Conservation (phyloP, 2,113 vertebrate genomes). For the Copsychus sechellarum region DNA sequence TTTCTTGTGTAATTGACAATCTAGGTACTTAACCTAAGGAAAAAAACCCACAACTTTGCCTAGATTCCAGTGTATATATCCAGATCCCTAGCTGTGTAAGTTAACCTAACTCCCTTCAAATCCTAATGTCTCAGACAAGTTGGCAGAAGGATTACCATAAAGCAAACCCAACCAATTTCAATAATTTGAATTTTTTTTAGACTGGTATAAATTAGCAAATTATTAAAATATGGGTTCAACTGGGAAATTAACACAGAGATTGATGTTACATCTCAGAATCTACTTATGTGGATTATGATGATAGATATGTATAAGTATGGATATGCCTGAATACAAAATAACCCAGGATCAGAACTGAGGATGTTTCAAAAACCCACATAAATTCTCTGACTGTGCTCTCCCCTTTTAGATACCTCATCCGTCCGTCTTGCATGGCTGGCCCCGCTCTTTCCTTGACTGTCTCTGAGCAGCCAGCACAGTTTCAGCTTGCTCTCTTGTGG, state of each 20-base stretch:
- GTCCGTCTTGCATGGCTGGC: background rate
- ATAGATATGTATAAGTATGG: background rate
- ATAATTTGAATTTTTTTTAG: background rate
- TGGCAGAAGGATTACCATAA: background rate
- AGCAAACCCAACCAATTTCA: background rate
- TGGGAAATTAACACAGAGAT: background rate
- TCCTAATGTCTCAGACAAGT: background rate
- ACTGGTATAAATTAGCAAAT: background rate
- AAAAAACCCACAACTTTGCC: background rate
- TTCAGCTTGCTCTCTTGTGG: conserved; percentile 48
- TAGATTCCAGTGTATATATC: background rate
- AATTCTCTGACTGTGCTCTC: background rate
- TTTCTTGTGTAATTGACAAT: background rate
- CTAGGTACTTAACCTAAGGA: background rate
- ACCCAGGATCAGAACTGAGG: background rate
- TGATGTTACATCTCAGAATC: background rate
- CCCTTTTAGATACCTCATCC: background rate
- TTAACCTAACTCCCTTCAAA: background rate
- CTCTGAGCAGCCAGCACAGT: background rate
- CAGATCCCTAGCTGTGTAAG: background rate
- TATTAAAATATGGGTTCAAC: background rate
- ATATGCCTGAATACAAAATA: background rate
- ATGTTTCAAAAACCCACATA: background rate
- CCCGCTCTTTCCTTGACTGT: background rate
- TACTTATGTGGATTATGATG: accelerated